Evolutionary conservation across 2,888 invertebrate species (phyloP), one percentile per base, ranked within the genome.

Genomic region (Macaria liturata): DNA sequence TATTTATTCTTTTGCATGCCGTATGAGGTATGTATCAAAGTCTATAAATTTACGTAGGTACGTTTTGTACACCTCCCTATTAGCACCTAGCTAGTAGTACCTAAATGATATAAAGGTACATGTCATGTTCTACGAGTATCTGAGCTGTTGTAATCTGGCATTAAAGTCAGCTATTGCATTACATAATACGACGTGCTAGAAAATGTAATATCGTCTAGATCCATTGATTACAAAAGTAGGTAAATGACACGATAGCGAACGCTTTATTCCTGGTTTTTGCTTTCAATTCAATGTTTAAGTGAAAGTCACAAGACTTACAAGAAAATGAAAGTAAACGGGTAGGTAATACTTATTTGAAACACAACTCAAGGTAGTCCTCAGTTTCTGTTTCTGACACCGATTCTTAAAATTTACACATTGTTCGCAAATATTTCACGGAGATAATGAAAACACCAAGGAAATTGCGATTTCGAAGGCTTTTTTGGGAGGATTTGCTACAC

Each of bases 241-340:
- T 32, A 57, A 56, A 30, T 9, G 34, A 49, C 32, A 40, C 43
- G n/a, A 51, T 9, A 5, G n/a, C 40, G 52, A 44, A 37, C 45
- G 42, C 9, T 39, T 46, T 44, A 56, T 54, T 57, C 54, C 58
- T 32, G 5, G 54, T 54, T 50, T 47, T 9, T 45, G 8, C 37
- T 45, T 50, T 46, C 9, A 42, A n/a, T 8, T 32, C 39, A 30
- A 46, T 46, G 37, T 66, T 64, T 65, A 66, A 66, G 71, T 72
- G 76, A 80, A 81, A 78, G 77, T 74, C 32, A 34, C 64, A 67
- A 64, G 70, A 76, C 20, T 20, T 20, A 20, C 20, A 20, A 20
- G 20, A 50, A 72, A 76, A 77, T 75, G 75, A 64, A 62, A 54
- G 48, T 52, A 43, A 52, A 54, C 49, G 46, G 46, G 9, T 32